These are phyloP conservation scores for Botia kubotai DNA, from an alignment of 2,797 vertebrate genomes.

Conservation along the genomic window DNA sequence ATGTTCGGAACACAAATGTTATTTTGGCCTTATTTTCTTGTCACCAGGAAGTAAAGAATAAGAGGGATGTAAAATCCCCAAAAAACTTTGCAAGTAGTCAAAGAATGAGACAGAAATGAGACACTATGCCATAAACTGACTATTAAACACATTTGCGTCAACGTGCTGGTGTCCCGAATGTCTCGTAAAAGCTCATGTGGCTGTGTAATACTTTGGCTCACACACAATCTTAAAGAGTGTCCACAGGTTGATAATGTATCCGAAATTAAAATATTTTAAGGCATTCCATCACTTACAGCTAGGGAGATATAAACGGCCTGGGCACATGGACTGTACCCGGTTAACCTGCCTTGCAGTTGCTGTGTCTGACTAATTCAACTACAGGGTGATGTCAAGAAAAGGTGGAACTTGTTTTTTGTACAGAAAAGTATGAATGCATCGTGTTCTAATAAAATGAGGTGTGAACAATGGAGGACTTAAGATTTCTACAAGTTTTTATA, in stretches of 20 bases:
- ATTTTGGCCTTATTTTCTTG: slow-evolving; percentile 5
- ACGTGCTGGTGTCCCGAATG: not conserved
- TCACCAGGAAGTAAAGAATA: not conserved
- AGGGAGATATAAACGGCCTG: not conserved
- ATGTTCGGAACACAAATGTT: slow-evolving; percentile 11
- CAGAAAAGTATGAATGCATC: slow-evolving; percentile 71
- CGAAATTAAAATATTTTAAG: not conserved
- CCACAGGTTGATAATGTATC: not conserved
- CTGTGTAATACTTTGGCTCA: not conserved
- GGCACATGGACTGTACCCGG: not conserved
- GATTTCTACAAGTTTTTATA: slow-evolving; percentile 54
- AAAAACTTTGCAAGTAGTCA: not conserved
- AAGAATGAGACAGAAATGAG: not conserved
- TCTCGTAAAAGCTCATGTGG: slow-evolving; percentile 19
- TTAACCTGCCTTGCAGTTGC: not conserved
- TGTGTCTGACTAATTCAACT: not conserved
- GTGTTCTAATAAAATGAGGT: slow-evolving; percentile 19
- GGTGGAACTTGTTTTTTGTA: slow-evolving; percentile 62
- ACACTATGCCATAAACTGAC: not conserved
- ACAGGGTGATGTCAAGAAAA: slow-evolving; percentile 2
- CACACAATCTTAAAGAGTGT: not conserved
- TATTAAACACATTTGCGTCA: slow-evolving; percentile 46
- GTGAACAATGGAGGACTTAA: slow-evolving; percentile 61
- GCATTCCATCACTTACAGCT: not conserved
- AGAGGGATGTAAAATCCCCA: not conserved